A percentile compares a stretch with the other conserved stretches of the same genome.
Evolutionary conservation across 1,140 invertebrate genomes (phyloP).

Genomic region (Eufriesea mexicana): DNA sequence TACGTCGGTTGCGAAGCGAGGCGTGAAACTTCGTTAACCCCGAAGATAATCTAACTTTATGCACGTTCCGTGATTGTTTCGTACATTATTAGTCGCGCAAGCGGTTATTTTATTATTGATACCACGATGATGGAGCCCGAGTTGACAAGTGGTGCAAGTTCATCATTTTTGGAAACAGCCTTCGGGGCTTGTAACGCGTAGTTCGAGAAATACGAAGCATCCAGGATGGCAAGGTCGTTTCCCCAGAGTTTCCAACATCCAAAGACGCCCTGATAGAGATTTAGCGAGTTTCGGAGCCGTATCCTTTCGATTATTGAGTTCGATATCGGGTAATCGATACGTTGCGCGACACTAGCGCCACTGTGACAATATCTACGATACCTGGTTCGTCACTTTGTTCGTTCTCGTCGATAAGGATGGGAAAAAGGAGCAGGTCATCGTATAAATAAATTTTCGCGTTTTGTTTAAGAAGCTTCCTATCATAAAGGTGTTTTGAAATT

Average conservation of each 20-base stretch:
- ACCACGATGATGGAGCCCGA: neutral
- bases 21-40: slow-evolving; percentile 29
- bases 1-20: neutral
- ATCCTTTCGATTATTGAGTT: too few species aligned
- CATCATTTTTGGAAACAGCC: slow-evolving; percentile 57
- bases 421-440: too few species aligned
- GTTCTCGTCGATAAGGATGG: too few species aligned
- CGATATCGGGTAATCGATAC: too few species aligned
- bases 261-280: neutral
- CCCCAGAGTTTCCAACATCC: neutral
- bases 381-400: too few species aligned
- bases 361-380: too few species aligned
- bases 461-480: too few species aligned
- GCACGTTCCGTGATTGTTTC: slow-evolving; percentile 56
- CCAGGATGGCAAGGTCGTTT: slow-evolving; percentile 15
- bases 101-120: slow-evolving; percentile 51
- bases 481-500: too few species aligned
- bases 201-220: slow-evolving; percentile 60
- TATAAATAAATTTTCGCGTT: too few species aligned
- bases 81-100: slow-evolving; percentile 61
- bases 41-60: slow-evolving; percentile 65
- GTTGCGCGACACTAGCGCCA: too few species aligned
- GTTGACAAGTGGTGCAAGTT: slow-evolving; percentile 51
- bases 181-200: slow-evolving; percentile 17
- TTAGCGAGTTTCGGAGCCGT: too few species aligned